Base-by-base conservation (phyloP, 2,888 invertebrate species). In the Ormyrus labotus region DNA sequence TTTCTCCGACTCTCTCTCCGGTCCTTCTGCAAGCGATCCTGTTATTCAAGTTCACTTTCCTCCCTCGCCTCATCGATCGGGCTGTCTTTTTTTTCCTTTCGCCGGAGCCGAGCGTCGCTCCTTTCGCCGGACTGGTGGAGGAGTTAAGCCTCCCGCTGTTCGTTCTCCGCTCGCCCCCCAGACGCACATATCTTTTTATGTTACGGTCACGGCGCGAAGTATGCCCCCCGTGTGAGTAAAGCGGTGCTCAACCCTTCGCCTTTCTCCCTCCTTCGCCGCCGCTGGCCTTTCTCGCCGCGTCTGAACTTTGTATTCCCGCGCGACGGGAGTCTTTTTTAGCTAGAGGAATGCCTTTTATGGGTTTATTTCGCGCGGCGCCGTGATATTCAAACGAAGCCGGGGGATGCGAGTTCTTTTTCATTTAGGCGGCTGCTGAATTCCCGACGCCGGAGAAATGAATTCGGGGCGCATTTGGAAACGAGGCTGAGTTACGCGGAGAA, bases 161-260 rank as follows among this genome's bases (percentile, higher is more conserved):
- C 65, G 47, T 68, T 60, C 34, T 34, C 34, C 34, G 34, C 34
- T 34, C 4, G 34, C 34, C 78, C 82, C 82, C 82, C 69, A 78
- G 70, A 77, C 81, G 76, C 71, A 81, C 81, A 78, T 83, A 83
- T 78, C 82, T 83, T 84, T 81, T 82, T 84, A 72, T 67, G 78
- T 80, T 72, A 72, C 58, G 70, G 60, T 61, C 63, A 50, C 68
- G 50, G 11, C 19, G 53, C 65, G 50, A 45, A 51, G 51, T 67
- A 13, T 63, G 61, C 10, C 19, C 50, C 64, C 13, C n/a, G 1
- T 0, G 63, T 47, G 8, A n/a, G 57, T 57, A 70, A 63, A 71
- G 47, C 65, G 72, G 63, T 64, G 63, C 72, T 63, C 72, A 72
- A 64, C 51, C 45, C 13, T n/a, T 34, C 34, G 60, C 60, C 11